phyloP scores from a whole-genome alignment of 2,797 vertebrate genomes.

The Bufotes viridis region DNA sequence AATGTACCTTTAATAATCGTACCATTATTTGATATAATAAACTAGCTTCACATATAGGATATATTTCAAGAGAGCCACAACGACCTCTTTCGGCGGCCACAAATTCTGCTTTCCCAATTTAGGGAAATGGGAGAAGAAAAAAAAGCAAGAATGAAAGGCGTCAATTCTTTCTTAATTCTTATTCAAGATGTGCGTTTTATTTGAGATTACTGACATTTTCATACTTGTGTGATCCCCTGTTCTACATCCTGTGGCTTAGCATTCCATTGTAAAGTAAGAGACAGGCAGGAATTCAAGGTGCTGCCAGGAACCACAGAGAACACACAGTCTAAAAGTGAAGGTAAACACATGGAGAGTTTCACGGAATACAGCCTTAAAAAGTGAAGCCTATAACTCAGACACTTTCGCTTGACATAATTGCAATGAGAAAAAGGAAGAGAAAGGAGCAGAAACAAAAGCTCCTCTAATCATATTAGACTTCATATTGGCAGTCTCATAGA shows the following conservation, averaged over 20 bases:
- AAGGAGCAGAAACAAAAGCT: constrained; percentile 62
- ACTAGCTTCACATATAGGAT: neutral
- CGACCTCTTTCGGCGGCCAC: constrained; percentile 77
- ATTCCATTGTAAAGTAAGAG: constrained; percentile 86
- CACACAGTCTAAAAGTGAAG: constrained; percentile 80
- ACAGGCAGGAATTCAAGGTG: constrained; percentile 81
- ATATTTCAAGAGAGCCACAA: constrained; percentile 73
- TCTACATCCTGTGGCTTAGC: constrained; percentile 77
- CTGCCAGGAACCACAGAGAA: constrained; percentile 85
- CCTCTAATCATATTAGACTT: constrained; percentile 61
- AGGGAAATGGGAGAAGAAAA: neutral
- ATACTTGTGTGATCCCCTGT: constrained; percentile 76
- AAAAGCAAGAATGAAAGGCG: constrained; percentile 55
- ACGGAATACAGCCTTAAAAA: constrained; percentile 78
- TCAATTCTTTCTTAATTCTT: constrained; percentile 68
- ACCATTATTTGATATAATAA: neutral
- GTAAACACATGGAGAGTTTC: constrained; percentile 82
- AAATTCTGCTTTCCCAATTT: constrained; percentile 62
- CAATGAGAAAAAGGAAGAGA: constrained; percentile 57
- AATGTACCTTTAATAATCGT: neutral
- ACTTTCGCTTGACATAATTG: constrained; percentile 67
- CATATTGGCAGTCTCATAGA: constrained; percentile 62
- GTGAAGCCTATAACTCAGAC: constrained; percentile 72
- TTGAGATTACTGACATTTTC: constrained; percentile 73
- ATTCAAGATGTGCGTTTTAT: constrained; percentile 68